These are phyloP conservation scores for Neodontobutis hainanensis DNA, from an alignment of 2,113 vertebrate genomes.

Conservation along the genomic window DNA sequence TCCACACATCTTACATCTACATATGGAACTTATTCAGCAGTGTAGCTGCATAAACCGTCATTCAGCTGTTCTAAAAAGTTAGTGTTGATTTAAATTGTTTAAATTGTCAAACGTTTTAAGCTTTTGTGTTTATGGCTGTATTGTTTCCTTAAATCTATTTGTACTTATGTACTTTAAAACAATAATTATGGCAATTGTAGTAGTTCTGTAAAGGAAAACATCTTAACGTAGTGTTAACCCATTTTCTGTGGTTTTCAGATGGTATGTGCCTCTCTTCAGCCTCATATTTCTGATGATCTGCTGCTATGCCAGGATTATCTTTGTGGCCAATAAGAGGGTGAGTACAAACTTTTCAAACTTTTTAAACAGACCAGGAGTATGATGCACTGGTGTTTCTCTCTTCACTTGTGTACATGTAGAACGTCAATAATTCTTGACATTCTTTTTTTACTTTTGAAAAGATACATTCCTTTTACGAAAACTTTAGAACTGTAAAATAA, in stretches of 20 bases:
- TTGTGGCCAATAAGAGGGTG: constrained; percentile 82
- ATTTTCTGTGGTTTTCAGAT: constrained; percentile 68
- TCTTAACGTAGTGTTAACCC: background rate
- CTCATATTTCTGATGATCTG: constrained; percentile 86
- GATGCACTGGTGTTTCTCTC: background rate
- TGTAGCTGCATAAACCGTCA: background rate
- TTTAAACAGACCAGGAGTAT: background rate
- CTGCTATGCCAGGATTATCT: constrained; percentile 84
- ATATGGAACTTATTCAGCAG: too few species aligned
- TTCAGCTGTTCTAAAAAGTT: background rate
- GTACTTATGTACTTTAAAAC: too few species aligned
- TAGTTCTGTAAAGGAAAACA: too few species aligned
- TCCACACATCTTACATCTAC: too few species aligned
- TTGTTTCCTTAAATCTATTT: too few species aligned
- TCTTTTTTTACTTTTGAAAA: too few species aligned
- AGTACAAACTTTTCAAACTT: constrained; percentile 39
- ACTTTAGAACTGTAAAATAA: too few species aligned
- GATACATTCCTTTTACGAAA: background rate
- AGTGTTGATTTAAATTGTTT: background rate
- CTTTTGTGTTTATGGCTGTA: too few species aligned
- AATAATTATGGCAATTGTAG: too few species aligned
- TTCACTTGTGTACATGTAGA: background rate
- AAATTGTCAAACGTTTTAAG: too few species aligned
- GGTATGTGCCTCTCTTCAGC: constrained; percentile 81
- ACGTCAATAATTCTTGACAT: background rate